Conservation (phyloP, 2,797 vertebrate species). For the Triplophysa yarkandensis region DNA sequence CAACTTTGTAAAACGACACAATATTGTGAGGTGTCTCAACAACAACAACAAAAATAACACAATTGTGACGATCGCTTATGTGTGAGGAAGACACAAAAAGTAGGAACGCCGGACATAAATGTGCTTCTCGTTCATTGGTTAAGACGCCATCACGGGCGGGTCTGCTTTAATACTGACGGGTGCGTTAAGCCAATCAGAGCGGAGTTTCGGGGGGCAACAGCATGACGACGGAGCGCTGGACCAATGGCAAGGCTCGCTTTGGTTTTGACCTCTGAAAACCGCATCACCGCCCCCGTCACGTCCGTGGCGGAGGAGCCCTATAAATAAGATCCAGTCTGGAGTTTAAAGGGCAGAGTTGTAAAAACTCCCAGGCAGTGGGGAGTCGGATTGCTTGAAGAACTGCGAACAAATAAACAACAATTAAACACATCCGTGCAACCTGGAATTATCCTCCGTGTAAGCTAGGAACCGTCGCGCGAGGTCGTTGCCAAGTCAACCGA, state of each 20-base stretch:
- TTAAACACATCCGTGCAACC: neutral
- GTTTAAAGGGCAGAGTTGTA: slow-evolving; percentile 83
- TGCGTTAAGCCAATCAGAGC: slow-evolving; percentile 60
- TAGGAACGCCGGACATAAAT: slow-evolving; percentile 50
- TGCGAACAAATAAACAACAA: slow-evolving; percentile 44
- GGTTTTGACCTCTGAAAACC: slow-evolving; percentile 74
- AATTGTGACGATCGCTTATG: slow-evolving; percentile 1
- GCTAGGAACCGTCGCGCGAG: slow-evolving; percentile 12
- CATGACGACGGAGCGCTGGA: slow-evolving; percentile 51
- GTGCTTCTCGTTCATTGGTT: slow-evolving; percentile 39
- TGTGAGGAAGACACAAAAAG: slow-evolving; percentile 42
- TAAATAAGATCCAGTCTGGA: slow-evolving; percentile 72
- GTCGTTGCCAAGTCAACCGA: neutral
- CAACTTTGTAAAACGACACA: neutral
- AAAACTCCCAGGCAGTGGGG: slow-evolving; percentile 79
- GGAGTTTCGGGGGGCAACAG: neutral
- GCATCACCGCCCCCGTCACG: slow-evolving; percentile 73
- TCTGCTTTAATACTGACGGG: slow-evolving; percentile 62
- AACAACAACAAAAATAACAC: too few species aligned
- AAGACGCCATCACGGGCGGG: slow-evolving; percentile 42
- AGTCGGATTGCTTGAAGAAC: slow-evolving; percentile 55
- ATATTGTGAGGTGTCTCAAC: slow-evolving; percentile 1
- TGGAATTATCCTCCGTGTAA: slow-evolving; percentile 42
- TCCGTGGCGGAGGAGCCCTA: slow-evolving; percentile 79
- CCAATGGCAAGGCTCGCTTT: slow-evolving; percentile 65